Evolutionary conservation across 2,797 vertebrate species (phyloP).

Genomic region (Chiroxiphia lanceolata): DNA sequence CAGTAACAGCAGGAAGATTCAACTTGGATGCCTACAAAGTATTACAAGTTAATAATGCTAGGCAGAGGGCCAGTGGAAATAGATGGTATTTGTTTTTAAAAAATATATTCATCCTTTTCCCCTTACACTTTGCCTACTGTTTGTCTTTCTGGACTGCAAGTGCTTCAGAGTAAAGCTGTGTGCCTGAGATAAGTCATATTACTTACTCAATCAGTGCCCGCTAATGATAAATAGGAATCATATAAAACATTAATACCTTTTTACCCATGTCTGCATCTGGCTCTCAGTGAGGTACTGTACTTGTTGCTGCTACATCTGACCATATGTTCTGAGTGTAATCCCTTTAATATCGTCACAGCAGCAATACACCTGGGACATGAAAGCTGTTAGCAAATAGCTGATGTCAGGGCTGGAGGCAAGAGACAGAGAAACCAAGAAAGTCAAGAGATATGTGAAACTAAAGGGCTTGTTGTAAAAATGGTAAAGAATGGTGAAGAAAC

Average conservation of each 20-base stretch:
- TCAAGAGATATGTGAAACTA: not conserved
- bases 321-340: not conserved
- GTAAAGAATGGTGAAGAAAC: not conserved
- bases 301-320: not conserved
- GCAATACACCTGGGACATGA: not conserved
- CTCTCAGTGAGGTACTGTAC: not conserved
- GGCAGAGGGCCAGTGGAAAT: conserved; percentile 30
- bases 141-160: not conserved
- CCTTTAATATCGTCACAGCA: not conserved
- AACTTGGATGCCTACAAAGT: not conserved
- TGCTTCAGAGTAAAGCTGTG: not conserved
- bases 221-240: not conserved
- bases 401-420: not conserved
- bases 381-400: not conserved
- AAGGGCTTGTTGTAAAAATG: not conserved
- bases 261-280: not conserved
- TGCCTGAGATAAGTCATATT: not conserved
- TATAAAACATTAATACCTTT: not conserved
- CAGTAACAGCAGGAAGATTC: conserved; percentile 40
- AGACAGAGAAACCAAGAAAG: not conserved
- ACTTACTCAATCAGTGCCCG: not conserved
- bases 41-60: conserved; percentile 14
- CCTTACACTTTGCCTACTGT: not conserved
- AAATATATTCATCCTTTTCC: not conserved
- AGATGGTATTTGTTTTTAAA: conserved; percentile 6